phyloP scores from a whole-genome alignment of 2,797 vertebrate species.

The Parauchenoglanis ngamensis region DNA sequence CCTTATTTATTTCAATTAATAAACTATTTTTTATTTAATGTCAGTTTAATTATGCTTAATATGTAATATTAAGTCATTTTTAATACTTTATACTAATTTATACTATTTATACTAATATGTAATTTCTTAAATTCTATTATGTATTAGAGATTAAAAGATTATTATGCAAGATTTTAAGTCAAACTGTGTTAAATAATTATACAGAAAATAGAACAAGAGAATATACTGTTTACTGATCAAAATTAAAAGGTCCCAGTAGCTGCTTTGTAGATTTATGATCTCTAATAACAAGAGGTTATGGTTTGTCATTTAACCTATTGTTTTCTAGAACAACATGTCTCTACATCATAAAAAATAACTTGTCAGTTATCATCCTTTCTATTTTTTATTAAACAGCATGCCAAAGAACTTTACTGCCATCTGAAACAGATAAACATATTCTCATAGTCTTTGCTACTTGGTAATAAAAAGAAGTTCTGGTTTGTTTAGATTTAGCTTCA shows the following conservation, averaged over 20 bases:
- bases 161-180: not conserved
- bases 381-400: not conserved
- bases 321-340: not conserved
- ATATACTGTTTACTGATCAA: not conserved
- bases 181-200: not conserved
- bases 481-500: not conserved
- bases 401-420: not conserved
- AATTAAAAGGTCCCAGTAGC: not conserved
- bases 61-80: not conserved
- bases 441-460: not conserved
- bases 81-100: no score
- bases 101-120: no score
- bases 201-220: not conserved
- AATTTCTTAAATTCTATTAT: not conserved
- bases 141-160: not conserved
- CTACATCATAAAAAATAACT: not conserved
- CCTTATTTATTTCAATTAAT: not conserved
- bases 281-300: not conserved
- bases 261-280: not conserved
- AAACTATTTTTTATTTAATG: not conserved
- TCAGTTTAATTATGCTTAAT: not conserved
- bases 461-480: not conserved
- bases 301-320: not conserved
- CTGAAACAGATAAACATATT: no score
- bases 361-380: not conserved